Conservation (phyloP, 1,140 invertebrate genomes). For the Caerostris darwini region DNA sequence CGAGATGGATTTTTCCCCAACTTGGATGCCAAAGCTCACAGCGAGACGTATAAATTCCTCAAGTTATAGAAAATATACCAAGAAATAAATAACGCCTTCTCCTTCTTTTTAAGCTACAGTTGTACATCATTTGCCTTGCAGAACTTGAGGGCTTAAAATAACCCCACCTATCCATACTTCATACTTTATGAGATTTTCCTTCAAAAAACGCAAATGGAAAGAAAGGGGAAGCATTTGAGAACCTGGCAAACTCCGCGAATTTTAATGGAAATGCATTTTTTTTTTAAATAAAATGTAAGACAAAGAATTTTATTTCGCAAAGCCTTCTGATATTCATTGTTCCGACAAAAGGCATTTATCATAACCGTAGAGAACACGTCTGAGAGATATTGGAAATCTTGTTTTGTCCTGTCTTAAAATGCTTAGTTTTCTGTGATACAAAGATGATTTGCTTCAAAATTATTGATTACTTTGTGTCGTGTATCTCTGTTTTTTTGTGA, state of each 20-base stretch:
- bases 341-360: background rate
- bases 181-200: conserved; percentile 3
- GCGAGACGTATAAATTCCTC: background rate
- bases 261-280: background rate
- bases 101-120: background rate
- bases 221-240: background rate
- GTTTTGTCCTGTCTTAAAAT: background rate
- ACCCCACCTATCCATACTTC: background rate
- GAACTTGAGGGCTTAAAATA: background rate
- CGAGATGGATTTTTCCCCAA: background rate
- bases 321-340: background rate
- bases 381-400: background rate
- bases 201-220: background rate
- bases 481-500: no score
- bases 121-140: background rate
- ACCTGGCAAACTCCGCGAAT: background rate
- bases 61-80: background rate
- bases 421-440: background rate
- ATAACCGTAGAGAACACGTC: background rate
- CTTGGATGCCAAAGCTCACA: background rate
- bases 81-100: background rate
- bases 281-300: background rate
- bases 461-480: background rate
- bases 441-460: background rate
- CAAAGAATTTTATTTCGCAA: background rate